These are phyloP conservation scores for Bombus fervidus DNA, from an alignment of 1,140 invertebrate species.

Conservation along the genomic window DNA sequence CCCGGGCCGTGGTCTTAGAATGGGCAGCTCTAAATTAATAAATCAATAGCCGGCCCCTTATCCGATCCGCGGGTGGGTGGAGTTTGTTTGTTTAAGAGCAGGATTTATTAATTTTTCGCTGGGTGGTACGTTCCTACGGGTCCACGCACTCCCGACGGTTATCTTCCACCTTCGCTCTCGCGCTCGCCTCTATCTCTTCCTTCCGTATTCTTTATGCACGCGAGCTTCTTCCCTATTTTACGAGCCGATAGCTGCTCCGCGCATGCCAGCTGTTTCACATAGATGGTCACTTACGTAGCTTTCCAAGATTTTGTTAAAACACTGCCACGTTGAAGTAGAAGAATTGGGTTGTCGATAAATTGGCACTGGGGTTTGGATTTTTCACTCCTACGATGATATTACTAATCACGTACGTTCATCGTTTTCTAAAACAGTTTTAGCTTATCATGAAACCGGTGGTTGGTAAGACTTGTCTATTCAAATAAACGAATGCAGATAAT, in stretches of 20 bases:
- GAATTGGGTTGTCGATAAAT: background rate
- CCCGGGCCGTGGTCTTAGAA: slow-evolving; percentile 74
- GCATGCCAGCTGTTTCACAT: background rate
- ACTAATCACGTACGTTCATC: too few relatives aligned
- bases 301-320: background rate
- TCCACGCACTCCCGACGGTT: slow-evolving; percentile 54
- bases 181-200: slow-evolving; percentile 53
- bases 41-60: slow-evolving; percentile 80
- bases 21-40: slow-evolving; percentile 83
- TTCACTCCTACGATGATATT: background rate
- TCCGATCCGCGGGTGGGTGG: slow-evolving; percentile 81
- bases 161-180: slow-evolving; percentile 53
- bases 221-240: slow-evolving; percentile 51
- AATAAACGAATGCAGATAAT: background rate
- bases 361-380: background rate
- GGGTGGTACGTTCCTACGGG: slow-evolving; percentile 78
- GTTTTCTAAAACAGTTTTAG: too few relatives aligned
- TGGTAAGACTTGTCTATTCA: background rate
- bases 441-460: background rate
- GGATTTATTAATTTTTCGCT: slow-evolving; percentile 82
- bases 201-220: slow-evolving; percentile 65
- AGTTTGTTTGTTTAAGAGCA: slow-evolving; percentile 82
- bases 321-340: background rate
- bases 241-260: slow-evolving; percentile 20
- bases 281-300: background rate